These are phyloP conservation scores for Piaya cayana DNA, from an alignment of 2,113 vertebrate species.

Conservation along the genomic window DNA sequence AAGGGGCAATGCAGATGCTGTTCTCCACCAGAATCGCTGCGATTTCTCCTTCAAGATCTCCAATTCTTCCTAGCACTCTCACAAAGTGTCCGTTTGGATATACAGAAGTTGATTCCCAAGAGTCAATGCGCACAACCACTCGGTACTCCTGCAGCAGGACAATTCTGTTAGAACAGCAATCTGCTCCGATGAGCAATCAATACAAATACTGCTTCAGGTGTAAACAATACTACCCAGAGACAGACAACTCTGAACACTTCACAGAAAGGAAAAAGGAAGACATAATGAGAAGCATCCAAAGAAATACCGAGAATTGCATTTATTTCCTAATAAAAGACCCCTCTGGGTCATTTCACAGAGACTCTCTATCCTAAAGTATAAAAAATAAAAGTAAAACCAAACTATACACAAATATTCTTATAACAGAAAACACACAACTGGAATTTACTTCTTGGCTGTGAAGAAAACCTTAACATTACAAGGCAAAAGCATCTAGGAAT, in stretches of 20 bases:
- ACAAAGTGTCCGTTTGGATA: constrained; percentile 96
- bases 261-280: neutral
- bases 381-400: neutral
- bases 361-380: neutral
- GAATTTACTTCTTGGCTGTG: neutral
- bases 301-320: neutral
- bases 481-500: neutral
- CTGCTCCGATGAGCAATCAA: neutral
- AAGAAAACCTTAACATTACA: neutral
- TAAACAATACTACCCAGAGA: neutral
- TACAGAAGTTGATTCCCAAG: constrained; percentile 90
- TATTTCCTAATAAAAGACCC: neutral
- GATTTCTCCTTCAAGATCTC: constrained; percentile 92
- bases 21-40: constrained; percentile 94
- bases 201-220: neutral
- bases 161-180: neutral
- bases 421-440: neutral
- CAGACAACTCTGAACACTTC: neutral
- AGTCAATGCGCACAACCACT: constrained; percentile 92
- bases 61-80: constrained; percentile 87
- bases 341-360: neutral
- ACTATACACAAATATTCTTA: neutral
- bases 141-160: constrained; percentile 83
- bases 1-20: constrained; percentile 85
- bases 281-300: neutral